Conservation (phyloP, 2,888 invertebrate species). For the Melikaiella ostensackeni region DNA sequence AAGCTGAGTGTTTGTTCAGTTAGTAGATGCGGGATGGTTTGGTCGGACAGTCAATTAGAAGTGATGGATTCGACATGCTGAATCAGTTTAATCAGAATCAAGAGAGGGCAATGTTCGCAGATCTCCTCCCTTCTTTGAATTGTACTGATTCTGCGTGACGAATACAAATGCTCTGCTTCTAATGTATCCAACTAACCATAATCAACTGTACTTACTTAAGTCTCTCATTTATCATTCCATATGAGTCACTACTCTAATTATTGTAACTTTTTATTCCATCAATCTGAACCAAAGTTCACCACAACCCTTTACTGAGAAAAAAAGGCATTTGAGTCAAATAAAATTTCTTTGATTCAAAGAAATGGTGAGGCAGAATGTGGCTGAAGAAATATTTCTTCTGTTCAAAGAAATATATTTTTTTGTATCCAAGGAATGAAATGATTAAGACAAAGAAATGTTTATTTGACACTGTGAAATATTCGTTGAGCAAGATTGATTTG, state of each 20-base stretch:
- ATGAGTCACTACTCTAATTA: conserved; percentile 6
- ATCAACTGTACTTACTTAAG: conserved; percentile 19
- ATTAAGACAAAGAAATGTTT: too few relatives aligned
- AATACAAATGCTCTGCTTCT: conserved; percentile 21
- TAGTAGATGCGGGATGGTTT: conserved; percentile 1
- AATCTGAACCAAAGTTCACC: neutral
- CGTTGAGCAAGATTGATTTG: too few relatives aligned
- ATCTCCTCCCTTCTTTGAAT: conserved; percentile 32
- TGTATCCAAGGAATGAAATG: too few relatives aligned
- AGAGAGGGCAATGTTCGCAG: conserved; percentile 38
- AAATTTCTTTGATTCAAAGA: too few relatives aligned
- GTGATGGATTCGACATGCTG: conserved; percentile 39
- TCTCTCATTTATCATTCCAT: neutral
- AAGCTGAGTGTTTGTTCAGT: neutral
- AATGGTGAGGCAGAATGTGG: too few relatives aligned
- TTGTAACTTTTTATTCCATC: neutral
- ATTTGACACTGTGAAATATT: too few relatives aligned
- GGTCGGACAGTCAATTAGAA: conserved; percentile 33
- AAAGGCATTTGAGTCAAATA: too few relatives aligned
- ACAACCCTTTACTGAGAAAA: too few relatives aligned
- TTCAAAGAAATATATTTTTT: too few relatives aligned
- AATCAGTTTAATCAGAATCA: conserved; percentile 34
- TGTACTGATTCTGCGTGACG: conserved; percentile 31
- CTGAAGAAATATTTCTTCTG: too few relatives aligned
- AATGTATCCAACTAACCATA: neutral